phyloP scores from a whole-genome alignment of 2,888 invertebrate species.

The Lypha dubia region DNA sequence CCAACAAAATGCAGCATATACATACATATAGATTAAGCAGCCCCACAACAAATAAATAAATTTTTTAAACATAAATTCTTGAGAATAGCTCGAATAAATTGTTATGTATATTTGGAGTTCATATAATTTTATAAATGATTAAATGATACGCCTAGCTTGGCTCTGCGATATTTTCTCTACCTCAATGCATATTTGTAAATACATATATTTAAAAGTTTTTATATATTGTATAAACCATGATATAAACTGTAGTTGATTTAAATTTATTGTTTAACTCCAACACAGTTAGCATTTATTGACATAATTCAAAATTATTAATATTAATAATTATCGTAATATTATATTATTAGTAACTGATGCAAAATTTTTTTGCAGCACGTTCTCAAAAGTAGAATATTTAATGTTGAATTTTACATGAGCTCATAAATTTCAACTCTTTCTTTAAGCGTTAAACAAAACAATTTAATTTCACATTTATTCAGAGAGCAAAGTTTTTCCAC shows the following conservation, averaged over 20 bases:
- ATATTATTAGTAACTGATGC: slow-evolving; percentile 75
- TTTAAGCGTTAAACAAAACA: slow-evolving; percentile 67
- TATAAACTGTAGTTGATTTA: slow-evolving; percentile 65
- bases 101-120: no score
- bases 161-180: no score
- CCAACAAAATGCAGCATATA: no score
- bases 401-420: slow-evolving; percentile 72
- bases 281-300: slow-evolving; percentile 80
- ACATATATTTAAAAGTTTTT: slow-evolving; percentile 42
- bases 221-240: slow-evolving; percentile 11
- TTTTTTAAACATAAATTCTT: no score
- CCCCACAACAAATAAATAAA: no score
- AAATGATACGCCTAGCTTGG: no score
- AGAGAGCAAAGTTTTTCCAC: slow-evolving; percentile 80
- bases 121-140: no score
- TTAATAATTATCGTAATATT: slow-evolving; percentile 74
- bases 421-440: slow-evolving; percentile 71
- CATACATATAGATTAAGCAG: no score
- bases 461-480: slow-evolving; percentile 76
- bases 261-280: slow-evolving; percentile 77
- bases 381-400: slow-evolving; percentile 71
- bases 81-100: no score
- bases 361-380: slow-evolving; percentile 80
- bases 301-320: slow-evolving; percentile 79
- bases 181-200: background rate